These are phyloP conservation scores for Microtus pennsylvanicus DNA, from an alignment of 2,113 vertebrate species.

Conservation along the genomic window DNA sequence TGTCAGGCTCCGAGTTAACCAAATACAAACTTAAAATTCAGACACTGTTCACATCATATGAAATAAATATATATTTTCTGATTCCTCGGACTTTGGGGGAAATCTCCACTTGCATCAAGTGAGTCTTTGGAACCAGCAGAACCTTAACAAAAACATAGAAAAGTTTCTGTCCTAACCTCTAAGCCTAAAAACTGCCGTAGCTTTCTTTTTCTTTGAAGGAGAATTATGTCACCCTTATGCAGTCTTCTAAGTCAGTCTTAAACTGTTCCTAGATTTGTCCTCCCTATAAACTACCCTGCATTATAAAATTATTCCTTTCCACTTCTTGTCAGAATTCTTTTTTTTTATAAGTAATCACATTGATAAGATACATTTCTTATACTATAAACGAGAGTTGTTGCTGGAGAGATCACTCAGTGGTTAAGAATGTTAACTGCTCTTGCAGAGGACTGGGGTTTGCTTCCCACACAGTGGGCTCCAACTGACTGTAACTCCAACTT, in stretches of 20 bases:
- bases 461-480: not conserved
- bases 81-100: not conserved
- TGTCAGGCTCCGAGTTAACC: not conserved
- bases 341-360: slow-evolving; percentile 29
- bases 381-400: slow-evolving; percentile 1
- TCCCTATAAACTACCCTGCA: not conserved
- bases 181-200: not conserved
- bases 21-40: not conserved
- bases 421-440: not conserved
- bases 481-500: not conserved
- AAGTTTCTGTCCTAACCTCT: not conserved
- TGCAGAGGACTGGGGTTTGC: not conserved
- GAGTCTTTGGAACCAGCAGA: not conserved
- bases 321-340: slow-evolving; percentile 1
- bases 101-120: not conserved
- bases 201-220: not conserved
- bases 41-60: not conserved
- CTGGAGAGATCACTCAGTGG: not conserved
- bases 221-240: not conserved
- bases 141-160: not conserved
- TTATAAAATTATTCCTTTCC: not conserved
- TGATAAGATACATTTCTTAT: not conserved
- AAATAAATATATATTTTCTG: not conserved
- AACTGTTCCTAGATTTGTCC: not conserved
- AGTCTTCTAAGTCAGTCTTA: slow-evolving; percentile 15